Base-by-base conservation (phyloP, 2,113 vertebrate species). In the Nothoprocta perdicaria region DNA sequence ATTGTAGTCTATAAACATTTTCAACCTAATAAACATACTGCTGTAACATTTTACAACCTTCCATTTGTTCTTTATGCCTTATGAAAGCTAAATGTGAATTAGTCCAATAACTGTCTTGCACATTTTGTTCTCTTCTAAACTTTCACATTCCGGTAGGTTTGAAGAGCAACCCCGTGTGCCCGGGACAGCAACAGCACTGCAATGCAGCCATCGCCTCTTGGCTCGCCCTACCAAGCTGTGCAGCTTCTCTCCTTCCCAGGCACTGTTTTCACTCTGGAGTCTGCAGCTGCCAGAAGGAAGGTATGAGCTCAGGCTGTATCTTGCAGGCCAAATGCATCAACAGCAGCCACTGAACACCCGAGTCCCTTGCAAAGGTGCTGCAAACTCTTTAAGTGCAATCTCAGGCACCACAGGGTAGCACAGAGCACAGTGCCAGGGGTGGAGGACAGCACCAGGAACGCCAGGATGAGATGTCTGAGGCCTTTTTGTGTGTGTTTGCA, bases 331-430 rank as follows among this genome's bases (percentile, higher is more conserved):
- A 33, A 1, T 10, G 16, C 71, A 57, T 2, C 18, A 46, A 4
- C 61, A 38, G 4, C 22, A 24, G 4, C n/a, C 13, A 15, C 33
- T 13, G 12, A 5, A 41, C 0, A 0, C 14, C 16, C 4, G 10
- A 10, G 10, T 21, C 0, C 2, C 12, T 52, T 3, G 5, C 1
- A 40, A 21, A 14, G 27, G 33, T 45, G 17, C 2, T 6, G 14
- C 0, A 0, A 58, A 17, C 0, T 3, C 4, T 5, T n/a, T 7
- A 60, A 24, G 35, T 0, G 0, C 29, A 31, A 19, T 1, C 19
- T 8, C n/a, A 33, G 29, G 29, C n/a, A 38, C 43, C 43, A 9
- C 1, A 3, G 15, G 24, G 45, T 0, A 0, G 58, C 40, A 12
- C 46, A 48, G 46, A 48, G 46, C 19, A 48, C 9, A 48, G 26